phyloP scores from a whole-genome alignment of 2,888 invertebrate genomes.

The Polia nebulosa region DNA sequence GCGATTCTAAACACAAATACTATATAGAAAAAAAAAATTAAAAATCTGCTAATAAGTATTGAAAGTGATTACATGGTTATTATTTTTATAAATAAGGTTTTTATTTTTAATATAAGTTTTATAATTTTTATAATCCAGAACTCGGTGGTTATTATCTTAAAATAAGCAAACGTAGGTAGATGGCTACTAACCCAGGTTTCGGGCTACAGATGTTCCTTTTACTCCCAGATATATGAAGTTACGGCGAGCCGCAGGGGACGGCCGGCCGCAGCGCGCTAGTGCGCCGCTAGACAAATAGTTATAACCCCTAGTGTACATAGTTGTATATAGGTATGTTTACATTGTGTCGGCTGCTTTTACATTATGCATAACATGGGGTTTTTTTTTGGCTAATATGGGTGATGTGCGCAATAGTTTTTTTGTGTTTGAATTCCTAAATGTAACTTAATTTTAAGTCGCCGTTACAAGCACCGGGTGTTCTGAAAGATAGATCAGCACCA shows the following conservation, averaged over 20 bases:
- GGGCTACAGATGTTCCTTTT: conserved; percentile 69
- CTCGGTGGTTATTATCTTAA: too few species aligned
- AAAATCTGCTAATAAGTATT: too few species aligned
- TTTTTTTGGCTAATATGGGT: conserved; percentile 31
- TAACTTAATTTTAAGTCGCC: background rate
- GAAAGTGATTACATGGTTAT: too few species aligned
- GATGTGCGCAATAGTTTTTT: conserved; percentile 51
- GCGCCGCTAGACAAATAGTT: conserved; percentile 82
- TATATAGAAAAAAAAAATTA: too few species aligned
- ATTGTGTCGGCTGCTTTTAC: conserved; percentile 75
- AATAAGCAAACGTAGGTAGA: too few species aligned
- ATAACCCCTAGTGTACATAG: conserved; percentile 84
- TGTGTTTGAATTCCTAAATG: background rate
- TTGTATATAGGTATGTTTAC: conserved; percentile 89
- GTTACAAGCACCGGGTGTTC: too few species aligned
- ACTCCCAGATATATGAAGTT: conserved; percentile 85
- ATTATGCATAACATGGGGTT: conserved; percentile 19
- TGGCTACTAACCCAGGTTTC: conserved; percentile 69
- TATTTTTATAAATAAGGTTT: too few species aligned
- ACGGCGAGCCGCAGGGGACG: conserved; percentile 84
- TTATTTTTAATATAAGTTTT: too few species aligned
- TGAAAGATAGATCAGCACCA: too few species aligned
- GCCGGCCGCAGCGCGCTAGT: conserved; percentile 78
- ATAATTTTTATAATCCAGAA: too few species aligned
- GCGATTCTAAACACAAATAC: too few species aligned